phyloP scores from a whole-genome alignment of 2,113 vertebrate species.

The Orthonyx spaldingii region DNA sequence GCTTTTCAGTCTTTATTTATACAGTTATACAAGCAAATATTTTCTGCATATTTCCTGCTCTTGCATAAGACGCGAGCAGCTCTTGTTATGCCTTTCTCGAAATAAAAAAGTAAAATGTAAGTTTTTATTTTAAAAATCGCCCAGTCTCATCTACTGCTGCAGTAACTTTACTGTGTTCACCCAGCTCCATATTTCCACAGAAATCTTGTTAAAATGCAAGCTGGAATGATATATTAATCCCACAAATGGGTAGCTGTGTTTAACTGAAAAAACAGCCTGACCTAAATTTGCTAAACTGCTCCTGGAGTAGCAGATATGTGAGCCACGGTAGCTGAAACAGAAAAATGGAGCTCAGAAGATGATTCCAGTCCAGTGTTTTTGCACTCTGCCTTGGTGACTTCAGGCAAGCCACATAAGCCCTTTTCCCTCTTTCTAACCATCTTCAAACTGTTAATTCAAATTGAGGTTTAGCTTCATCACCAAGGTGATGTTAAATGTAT shows the following conservation, averaged over 20 bases:
- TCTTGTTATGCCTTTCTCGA: neutral
- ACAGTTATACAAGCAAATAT: neutral
- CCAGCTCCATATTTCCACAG: neutral
- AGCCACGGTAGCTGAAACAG: neutral
- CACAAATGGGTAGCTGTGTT: neutral
- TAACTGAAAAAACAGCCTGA: neutral
- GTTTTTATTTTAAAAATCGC: neutral
- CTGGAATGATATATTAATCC: neutral
- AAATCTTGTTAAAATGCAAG: neutral
- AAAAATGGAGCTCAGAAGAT: neutral
- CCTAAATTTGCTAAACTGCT: slow-evolving; percentile 1
- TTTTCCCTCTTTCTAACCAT: neutral
- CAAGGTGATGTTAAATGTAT: neutral
- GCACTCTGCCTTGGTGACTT: neutral
- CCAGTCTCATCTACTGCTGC: neutral
- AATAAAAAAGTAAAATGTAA: neutral
- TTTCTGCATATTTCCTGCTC: neutral
- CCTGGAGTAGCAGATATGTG: neutral
- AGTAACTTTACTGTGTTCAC: neutral
- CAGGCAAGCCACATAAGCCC: neutral
- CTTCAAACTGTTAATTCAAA: neutral
- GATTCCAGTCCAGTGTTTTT: neutral
- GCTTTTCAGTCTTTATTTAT: neutral
- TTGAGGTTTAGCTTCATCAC: neutral
- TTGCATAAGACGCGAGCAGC: neutral